Evolutionary conservation across 2,113 vertebrate genomes (phyloP).

Genomic region (Grallaria varia): DNA sequence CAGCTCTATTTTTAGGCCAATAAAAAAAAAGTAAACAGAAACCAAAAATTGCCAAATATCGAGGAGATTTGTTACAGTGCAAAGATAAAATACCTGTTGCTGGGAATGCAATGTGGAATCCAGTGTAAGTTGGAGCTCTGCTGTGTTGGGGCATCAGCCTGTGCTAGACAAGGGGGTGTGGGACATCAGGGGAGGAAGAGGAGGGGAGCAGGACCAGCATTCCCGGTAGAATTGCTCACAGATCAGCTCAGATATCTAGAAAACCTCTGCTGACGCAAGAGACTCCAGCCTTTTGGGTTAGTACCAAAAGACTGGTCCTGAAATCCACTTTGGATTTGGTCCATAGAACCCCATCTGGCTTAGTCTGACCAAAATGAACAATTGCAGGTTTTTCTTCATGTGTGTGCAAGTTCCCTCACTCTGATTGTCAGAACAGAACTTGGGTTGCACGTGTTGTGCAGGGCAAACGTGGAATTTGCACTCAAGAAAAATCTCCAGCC

Average conservation of each 20-base stretch:
- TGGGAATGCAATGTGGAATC: neutral
- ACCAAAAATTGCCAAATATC: neutral
- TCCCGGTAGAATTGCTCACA: neutral
- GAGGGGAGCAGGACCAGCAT: neutral
- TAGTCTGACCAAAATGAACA: neutral
- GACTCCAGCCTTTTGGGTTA: neutral
- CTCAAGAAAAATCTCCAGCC: neutral
- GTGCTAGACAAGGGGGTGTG: neutral
- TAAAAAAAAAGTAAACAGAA: neutral
- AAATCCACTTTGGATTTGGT: neutral
- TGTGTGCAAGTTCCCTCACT: neutral
- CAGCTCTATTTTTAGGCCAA: neutral
- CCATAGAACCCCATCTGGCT: neutral
- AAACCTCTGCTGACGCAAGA: neutral
- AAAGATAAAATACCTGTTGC: neutral
- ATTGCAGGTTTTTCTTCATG: neutral
- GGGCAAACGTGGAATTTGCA: neutral
- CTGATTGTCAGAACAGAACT: neutral
- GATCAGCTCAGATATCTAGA: neutral
- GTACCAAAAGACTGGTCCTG: neutral
- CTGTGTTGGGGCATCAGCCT: neutral
- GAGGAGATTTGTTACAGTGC: neutral
- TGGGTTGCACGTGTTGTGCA: neutral
- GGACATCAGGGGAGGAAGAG: neutral
- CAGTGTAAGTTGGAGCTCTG: neutral